Evolutionary conservation across 2,797 vertebrate species (phyloP), one percentile per base, ranked within the genome.

Genomic region (Malacoraja senta): DNA sequence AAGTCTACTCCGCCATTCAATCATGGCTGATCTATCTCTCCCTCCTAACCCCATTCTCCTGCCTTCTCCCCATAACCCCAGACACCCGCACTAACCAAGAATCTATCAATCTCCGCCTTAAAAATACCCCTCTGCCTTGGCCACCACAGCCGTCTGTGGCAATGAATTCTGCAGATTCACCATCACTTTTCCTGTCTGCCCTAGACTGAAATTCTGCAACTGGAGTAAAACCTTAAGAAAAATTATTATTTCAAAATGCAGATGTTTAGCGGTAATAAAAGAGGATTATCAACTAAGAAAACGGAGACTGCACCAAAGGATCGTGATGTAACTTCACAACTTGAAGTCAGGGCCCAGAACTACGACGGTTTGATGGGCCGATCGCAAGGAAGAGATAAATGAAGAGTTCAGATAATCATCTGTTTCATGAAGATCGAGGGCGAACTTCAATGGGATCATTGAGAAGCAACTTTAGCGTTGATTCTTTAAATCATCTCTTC

Each of bases 371-470:
- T 84, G 81, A 61, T 84, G 26, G 61, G 53, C 61, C 53, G 29
- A 61, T 84, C 81, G 29, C 15, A 26, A 84, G 24, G 53, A 84
- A 61, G 8, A 61, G 53, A 61, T 84, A 84, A 58, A 58, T 84
- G n/a, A 61, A 84, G 26, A 84, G 81, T 84, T 84, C 24, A 61
- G 81, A 84, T 61, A 84, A 61, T 61, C 29, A 84, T 84, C 81
- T 61, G 26, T 61, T 84, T 15, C 26, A 3, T 13, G 24, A 84
- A 61, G 81, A 84, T 58, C 81, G 61, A 84, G 81, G 81, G 61
- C 15, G 3, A 15, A 84, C 26, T 53, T 61, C 61, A 44, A 84
- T 58, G 12, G 53, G 81, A 26, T 61, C 61, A 61, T 84, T 19
- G 58, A 58, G 21, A 3, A 53, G 9, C 44, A 83, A 84, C 29